Conservation (phyloP, 2,888 invertebrate genomes). For the Carcina quercana region DNA sequence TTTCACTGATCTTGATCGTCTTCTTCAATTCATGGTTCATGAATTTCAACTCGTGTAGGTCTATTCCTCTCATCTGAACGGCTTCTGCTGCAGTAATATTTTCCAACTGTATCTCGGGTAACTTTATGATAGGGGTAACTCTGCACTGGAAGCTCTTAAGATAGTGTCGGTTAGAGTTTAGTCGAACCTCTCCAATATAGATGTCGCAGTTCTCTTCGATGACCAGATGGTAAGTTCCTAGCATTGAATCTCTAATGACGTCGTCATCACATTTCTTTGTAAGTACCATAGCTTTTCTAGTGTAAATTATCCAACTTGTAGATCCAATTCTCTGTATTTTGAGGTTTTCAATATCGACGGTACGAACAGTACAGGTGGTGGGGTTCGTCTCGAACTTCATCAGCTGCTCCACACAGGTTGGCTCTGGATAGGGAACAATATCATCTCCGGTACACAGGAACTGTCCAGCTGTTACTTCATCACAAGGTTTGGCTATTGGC, state of each 20-base stretch:
- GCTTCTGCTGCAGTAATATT: background rate
- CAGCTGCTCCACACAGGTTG: background rate
- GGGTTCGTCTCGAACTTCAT: background rate
- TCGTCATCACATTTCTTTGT: background rate
- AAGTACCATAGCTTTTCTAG: background rate
- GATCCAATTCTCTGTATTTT: background rate
- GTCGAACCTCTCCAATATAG: background rate
- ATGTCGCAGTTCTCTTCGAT: background rate
- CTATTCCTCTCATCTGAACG: background rate
- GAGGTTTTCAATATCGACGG: background rate
- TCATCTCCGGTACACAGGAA: constrained; percentile 2
- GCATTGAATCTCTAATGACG: background rate
- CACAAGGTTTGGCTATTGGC: background rate
- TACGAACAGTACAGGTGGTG: background rate
- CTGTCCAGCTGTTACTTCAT: background rate
- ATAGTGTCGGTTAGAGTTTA: background rate
- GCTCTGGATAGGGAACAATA: background rate
- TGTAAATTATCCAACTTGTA: background rate
- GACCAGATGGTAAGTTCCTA: background rate
- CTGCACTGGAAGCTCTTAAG: background rate
- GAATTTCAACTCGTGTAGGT: background rate
- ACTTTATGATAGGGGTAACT: background rate
- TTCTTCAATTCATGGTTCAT: background rate
- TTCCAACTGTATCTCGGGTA: background rate
- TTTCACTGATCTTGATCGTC: no score